A percentile compares a stretch with the other conserved stretches of the same genome.
Evolutionary conservation across 2,113 vertebrate genomes (phyloP).

Genomic region (Piprites chloris): DNA sequence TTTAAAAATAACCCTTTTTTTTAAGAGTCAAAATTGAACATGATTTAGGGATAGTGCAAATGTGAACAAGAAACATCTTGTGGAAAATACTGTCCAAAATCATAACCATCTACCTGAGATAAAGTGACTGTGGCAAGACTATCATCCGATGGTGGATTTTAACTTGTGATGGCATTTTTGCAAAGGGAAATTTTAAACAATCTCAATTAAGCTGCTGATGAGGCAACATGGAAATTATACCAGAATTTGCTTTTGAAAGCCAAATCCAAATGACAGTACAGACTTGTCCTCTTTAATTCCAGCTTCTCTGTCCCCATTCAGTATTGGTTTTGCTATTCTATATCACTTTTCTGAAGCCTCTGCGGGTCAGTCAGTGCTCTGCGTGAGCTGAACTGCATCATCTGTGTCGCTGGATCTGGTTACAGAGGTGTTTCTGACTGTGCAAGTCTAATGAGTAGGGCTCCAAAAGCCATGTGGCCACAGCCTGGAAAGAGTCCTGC

Average conservation of each 20-base stretch:
- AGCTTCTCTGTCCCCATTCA: neutral
- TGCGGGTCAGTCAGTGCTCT: neutral
- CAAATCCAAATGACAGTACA: neutral
- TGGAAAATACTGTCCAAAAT: conserved; percentile 32
- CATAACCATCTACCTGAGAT: neutral
- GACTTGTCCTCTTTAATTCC: neutral
- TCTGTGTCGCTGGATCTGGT: neutral
- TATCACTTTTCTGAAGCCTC: neutral
- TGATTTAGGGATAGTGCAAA: neutral
- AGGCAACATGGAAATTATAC: neutral
- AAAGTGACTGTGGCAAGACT: neutral
- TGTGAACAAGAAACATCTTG: neutral
- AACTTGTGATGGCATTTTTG: neutral
- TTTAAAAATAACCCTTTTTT: neutral
- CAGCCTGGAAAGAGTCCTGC: neutral
- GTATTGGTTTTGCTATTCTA: neutral
- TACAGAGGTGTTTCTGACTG: neutral
- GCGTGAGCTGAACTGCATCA: neutral
- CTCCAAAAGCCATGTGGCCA: accelerated
- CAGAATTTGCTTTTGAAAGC: neutral
- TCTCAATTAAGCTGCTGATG: neutral
- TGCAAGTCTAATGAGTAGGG: neutral
- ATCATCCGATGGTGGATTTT: neutral
- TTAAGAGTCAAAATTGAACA: neutral
- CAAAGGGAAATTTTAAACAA: neutral